phyloP scores from a whole-genome alignment of 2,797 vertebrate species.

The Sitta carolinensis region DNA sequence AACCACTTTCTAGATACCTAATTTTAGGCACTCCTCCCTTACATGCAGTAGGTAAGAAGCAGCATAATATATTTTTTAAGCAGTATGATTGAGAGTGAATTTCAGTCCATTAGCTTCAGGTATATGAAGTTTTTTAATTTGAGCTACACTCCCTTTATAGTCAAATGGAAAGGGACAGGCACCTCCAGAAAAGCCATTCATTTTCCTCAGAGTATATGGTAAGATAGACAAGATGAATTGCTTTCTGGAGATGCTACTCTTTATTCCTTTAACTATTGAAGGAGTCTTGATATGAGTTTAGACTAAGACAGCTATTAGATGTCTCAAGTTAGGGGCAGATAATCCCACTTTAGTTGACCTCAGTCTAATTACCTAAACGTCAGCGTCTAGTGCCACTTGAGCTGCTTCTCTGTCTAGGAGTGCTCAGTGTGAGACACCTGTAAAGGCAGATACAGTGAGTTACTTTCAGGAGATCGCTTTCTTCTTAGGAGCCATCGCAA shows the following conservation, averaged over 20 bases:
- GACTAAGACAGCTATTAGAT: background rate
- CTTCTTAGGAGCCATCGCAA: background rate
- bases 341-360: background rate
- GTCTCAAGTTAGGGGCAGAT: background rate
- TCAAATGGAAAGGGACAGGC: background rate
- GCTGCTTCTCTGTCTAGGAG: background rate
- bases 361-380: background rate
- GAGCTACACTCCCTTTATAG: background rate
- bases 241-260: background rate
- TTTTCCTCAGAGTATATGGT: background rate
- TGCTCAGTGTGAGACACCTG: background rate
- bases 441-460: background rate
- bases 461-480: background rate
- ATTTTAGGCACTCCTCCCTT: slow-evolving; percentile 17
- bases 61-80: slow-evolving; percentile 1
- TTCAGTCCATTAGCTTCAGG: background rate
- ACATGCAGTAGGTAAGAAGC: background rate
- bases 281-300: background rate
- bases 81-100: background rate
- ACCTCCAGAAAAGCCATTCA: background rate
- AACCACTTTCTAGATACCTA: background rate
- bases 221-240: background rate
- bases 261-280: background rate
- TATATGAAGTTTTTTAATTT: background rate
- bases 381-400: background rate